Evolutionary conservation across 2,113 vertebrate species (phyloP).

Genomic region (Odontophorus gujanensis): DNA sequence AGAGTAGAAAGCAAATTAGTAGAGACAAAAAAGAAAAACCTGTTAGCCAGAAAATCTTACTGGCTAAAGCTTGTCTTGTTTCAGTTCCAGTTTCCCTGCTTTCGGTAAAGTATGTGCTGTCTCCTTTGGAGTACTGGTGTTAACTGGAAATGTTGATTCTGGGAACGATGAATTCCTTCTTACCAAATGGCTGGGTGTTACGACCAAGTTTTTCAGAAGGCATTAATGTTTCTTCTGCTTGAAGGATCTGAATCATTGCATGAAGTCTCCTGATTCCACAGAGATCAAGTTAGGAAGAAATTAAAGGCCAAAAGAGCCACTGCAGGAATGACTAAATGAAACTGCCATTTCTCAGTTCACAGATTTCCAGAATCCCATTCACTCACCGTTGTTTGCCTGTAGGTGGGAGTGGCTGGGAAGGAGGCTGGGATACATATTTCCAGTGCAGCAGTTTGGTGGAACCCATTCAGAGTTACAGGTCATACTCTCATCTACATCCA

Average conservation of each 20-base stretch:
- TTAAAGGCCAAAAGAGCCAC: not conserved
- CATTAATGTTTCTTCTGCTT: not conserved
- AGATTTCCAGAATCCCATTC: not conserved
- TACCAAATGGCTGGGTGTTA: constrained; percentile 41
- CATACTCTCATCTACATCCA: not conserved
- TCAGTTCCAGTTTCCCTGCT: constrained; percentile 56
- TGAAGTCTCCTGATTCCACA: not conserved
- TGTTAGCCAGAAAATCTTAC: constrained; percentile 55
- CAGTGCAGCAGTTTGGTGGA: not conserved
- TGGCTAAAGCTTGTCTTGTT: constrained; percentile 56
- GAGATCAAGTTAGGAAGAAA: not conserved
- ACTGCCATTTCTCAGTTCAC: not conserved
- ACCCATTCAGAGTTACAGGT: not conserved
- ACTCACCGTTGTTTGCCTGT: not conserved
- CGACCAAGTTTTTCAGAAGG: not conserved
- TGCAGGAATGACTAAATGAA: not conserved
- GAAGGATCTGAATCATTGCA: not conserved
- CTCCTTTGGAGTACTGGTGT: constrained; percentile 14
- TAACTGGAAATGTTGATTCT: constrained; percentile 62
- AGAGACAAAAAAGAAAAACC: constrained; percentile 62
- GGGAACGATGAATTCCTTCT: constrained; percentile 32
- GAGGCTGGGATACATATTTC: not conserved
- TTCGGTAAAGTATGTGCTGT: constrained; percentile 41
- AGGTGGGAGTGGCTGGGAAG: not conserved
- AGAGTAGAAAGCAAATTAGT: constrained; percentile 63